Evolutionary conservation across 2,113 vertebrate species (phyloP), one percentile per base, ranked within the genome.

Genomic region (Phycodurus eques): DNA sequence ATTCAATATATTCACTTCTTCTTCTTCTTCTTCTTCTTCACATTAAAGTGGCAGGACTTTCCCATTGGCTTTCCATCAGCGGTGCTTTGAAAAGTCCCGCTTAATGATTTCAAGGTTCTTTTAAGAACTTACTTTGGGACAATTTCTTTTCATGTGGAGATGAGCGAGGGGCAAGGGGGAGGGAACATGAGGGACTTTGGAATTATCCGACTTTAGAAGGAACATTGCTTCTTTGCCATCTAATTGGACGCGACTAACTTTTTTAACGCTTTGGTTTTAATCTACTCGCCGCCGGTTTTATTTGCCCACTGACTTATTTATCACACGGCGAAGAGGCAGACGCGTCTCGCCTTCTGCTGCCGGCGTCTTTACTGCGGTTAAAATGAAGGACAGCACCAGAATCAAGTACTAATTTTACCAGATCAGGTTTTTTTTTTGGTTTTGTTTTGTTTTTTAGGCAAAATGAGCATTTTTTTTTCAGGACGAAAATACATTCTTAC

Each of bases 1-100:
- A 92, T 90, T 90, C 90, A 92, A 93, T 90, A 92, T 92, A 92
- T 92, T 92, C 91, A 93, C 89, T 91, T 91, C 88, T 87, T 89
- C 13, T 54, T 54, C 87, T 83, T 90, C 85, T 91, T 90, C 90
- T 90, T 89, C 89, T 92, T 90, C 85, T 82, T 53, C 10, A 88
- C 90, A 93, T 92, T 90, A 92, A 93, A 94, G 92, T 82, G 78
- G 80, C 64, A 91, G 89, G 85, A 90, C 90, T 92, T 91, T 93
- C 90, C 91, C 90, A 90, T 90, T 93, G 92, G 91, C 90, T 90
- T 92, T 92, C 86, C 91, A 92, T 93, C 86, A 87, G 88, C 86
- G 76, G 83, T 84, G 78, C 91, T 93, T 93, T 92, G 89, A 94
- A 93, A 91, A 85, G 78, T 88, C 89, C 85, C 69, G 82, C 90